Conservation (phyloP, 92 coral and sea anemone species). For the Phymanthus crucifer region DNA sequence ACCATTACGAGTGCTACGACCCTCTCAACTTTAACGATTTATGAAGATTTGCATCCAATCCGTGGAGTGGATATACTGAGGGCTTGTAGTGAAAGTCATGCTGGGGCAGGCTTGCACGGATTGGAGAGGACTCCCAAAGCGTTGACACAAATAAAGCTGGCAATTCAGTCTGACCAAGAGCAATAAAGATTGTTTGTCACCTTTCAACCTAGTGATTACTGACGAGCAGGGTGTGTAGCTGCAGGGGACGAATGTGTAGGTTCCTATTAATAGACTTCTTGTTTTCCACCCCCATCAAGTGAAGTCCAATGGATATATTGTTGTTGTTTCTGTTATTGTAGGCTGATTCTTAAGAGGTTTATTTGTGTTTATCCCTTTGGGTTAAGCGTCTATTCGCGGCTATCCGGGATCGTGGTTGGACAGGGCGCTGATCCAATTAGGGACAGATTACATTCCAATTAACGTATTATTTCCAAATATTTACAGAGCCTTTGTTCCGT, state of each 20-base stretch:
- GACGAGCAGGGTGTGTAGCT: not conserved
- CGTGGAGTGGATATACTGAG: constrained; percentile 18
- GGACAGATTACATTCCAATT: constrained; percentile 49
- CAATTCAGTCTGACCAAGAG: constrained; percentile 20
- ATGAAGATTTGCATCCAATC: constrained; percentile 26
- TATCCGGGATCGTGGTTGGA: constrained; percentile 19
- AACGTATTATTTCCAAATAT: constrained; percentile 61
- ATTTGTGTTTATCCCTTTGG: constrained; percentile 7
- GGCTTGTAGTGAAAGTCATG: constrained; percentile 23
- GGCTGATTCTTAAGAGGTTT: constrained; percentile 5
- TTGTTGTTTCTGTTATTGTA: not conserved
- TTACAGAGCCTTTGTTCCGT: constrained; percentile 73
- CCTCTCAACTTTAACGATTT: constrained; percentile 16
- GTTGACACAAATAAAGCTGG: constrained; percentile 53
- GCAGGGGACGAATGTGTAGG: not conserved
- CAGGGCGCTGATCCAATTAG: constrained; percentile 47
- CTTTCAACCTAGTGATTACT: constrained; percentile 17
- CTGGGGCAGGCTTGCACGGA: constrained; percentile 28
- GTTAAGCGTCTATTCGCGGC: constrained; percentile 17
- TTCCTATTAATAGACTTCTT: not conserved
- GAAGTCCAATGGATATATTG: not conserved
- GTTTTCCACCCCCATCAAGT: not conserved
- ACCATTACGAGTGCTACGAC: constrained; percentile 14
- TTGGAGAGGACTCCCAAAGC: constrained; percentile 20
- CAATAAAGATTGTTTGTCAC: constrained; percentile 2